Evolutionary conservation across 2,113 vertebrate species (phyloP).

Genomic region (Sander vitreus): DNA sequence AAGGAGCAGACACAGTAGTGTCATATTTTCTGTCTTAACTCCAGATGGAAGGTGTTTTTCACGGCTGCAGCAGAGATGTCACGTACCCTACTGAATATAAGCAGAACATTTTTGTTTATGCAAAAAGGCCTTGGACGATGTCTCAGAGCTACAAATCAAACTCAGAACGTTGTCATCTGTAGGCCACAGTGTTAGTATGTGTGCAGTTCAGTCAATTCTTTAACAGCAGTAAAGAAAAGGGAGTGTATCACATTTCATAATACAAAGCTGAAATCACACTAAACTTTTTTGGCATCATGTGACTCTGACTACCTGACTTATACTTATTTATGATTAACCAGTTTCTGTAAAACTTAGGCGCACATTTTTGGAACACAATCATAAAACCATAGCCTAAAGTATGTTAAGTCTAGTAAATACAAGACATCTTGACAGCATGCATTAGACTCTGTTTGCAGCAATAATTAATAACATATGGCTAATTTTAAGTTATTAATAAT

Average conservation of each 20-base stretch:
- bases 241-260: neutral
- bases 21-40: neutral
- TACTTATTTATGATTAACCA: neutral
- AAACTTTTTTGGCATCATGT: neutral
- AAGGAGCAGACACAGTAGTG: neutral
- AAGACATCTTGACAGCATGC: too few species aligned
- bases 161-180: neutral
- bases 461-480: too few species aligned
- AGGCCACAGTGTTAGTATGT: neutral
- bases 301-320: neutral
- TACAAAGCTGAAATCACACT: neutral
- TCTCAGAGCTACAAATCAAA: slow-evolving; percentile 1
- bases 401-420: neutral
- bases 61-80: neutral
- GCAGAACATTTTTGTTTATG: neutral
- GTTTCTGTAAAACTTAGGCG: neutral
- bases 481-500: neutral
- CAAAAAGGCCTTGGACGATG: neutral
- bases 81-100: slow-evolving; percentile 2
- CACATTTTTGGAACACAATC: neutral
- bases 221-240: neutral
- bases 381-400: neutral
- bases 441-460: neutral
- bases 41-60: neutral
- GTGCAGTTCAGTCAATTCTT: neutral